A percentile compares a stretch with the other conserved stretches of the same genome.
These are phyloP conservation scores for Azemiops feae DNA, from an alignment of 2,113 vertebrate species.

Conservation along the genomic window DNA sequence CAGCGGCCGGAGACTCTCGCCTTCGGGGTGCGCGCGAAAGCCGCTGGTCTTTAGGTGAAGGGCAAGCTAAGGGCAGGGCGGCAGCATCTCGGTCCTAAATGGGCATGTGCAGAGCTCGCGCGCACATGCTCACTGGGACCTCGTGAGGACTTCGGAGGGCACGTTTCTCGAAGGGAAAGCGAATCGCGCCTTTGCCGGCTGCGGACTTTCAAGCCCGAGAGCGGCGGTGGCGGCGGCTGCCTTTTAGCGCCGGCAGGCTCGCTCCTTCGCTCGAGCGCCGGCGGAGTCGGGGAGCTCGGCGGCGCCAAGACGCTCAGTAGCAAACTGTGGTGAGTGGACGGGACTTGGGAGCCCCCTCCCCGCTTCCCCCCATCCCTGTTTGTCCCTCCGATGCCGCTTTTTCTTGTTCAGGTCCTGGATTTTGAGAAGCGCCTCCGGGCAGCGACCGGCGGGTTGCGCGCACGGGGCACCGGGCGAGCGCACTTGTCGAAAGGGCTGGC, in stretches of 20 bases:
- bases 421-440: neutral
- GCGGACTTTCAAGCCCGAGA: neutral
- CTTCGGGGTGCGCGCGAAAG: neutral
- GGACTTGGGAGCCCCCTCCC: neutral
- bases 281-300: conserved; percentile 3
- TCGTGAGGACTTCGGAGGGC: conserved; percentile 39
- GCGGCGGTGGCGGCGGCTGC: neutral
- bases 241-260: neutral
- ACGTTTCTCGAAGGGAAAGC: conserved; percentile 26
- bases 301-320: conserved; percentile 35
- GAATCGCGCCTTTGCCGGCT: conserved; percentile 22
- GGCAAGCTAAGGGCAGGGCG: conserved; percentile 39
- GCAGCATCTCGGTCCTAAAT: conserved; percentile 28
- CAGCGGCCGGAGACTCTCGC: neutral
- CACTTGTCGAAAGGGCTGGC: neutral
- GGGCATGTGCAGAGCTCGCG: conserved; percentile 44
- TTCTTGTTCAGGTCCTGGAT: neutral
- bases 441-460: neutral
- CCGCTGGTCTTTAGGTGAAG: neutral
- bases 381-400: neutral
- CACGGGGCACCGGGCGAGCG: neutral
- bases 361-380: too few species aligned
- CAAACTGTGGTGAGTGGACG: conserved; percentile 47
- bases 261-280: neutral
- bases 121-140: conserved; percentile 56